These are phyloP conservation scores for Olivierus martensii DNA, from an alignment of 1,140 invertebrate genomes.

Conservation along the genomic window DNA sequence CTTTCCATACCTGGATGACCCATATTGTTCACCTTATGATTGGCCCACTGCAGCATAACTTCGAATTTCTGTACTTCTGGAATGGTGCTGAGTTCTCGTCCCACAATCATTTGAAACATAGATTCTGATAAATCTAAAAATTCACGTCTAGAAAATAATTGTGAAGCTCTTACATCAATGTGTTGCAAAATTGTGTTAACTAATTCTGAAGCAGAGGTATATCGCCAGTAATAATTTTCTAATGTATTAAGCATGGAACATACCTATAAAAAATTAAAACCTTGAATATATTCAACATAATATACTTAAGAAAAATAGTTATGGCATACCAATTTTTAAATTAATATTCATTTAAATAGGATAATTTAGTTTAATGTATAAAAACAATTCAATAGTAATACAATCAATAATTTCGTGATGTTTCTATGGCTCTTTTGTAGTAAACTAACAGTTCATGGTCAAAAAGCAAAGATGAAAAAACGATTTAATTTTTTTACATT, in stretches of 20 bases:
- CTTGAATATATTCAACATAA: no score
- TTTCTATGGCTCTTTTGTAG: no score
- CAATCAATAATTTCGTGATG: no score
- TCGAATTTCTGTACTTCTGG: constrained; percentile 86
- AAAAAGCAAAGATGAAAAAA: no score
- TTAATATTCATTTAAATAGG: no score
- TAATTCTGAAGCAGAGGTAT: constrained; percentile 80
- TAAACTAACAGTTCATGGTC: no score
- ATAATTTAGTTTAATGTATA: no score
- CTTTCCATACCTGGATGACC: constrained; percentile 26
- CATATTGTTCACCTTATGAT: constrained; percentile 48
- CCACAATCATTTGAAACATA: constrained; percentile 92
- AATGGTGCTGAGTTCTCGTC: constrained; percentile 57
- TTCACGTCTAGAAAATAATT: constrained; percentile 65
- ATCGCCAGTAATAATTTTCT: constrained; percentile 91
- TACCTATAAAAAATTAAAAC: constrained; percentile 48
- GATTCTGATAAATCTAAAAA: constrained; percentile 79
- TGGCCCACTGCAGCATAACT: constrained; percentile 80
- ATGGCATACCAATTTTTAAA: no score
- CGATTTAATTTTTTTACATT: no score
- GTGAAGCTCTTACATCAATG: constrained; percentile 61
- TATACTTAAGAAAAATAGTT: no score
- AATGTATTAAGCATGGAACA: constrained; percentile 81
- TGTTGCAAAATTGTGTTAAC: constrained; percentile 89
- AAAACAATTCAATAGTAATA: no score